phyloP scores from a whole-genome alignment of 2,113 vertebrate species.

The Boulengeromyrus knoepffleri region DNA sequence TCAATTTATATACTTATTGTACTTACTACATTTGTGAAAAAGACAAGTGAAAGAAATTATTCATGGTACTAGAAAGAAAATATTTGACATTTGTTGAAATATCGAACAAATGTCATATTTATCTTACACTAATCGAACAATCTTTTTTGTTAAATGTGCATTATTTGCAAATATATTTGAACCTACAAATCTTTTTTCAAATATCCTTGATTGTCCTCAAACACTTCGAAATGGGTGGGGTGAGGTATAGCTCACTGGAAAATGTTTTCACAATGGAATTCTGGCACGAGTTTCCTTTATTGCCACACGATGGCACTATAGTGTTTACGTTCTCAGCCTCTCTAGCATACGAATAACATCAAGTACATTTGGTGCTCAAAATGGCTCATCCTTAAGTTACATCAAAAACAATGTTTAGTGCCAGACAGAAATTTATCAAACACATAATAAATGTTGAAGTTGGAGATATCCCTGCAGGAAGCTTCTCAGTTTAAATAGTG shows the following conservation, averaged over 20 bases:
- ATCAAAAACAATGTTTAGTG: not conserved
- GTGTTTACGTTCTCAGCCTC: not conserved
- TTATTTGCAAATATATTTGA: not conserved
- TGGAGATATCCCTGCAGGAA: not conserved
- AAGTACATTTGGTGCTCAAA: not conserved
- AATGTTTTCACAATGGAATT: not conserved
- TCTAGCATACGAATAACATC: not conserved
- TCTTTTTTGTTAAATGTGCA: not conserved
- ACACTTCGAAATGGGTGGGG: not conserved
- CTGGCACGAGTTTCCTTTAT: not conserved
- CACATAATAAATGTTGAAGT: not conserved
- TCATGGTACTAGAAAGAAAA: not conserved
- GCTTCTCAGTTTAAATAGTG: not conserved
- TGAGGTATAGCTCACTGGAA: not conserved
- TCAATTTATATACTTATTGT: not conserved
- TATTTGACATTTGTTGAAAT: not conserved
- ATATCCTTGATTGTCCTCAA: not conserved
- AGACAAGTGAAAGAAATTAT: not conserved
- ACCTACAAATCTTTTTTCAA: not conserved
- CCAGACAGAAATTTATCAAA: not conserved
- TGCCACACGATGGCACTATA: conserved; percentile 5
- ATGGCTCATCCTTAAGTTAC: not conserved
- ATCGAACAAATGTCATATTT: not conserved
- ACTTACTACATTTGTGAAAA: not conserved
- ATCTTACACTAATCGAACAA: not conserved